Evolutionary conservation across 2,888 invertebrate species (phyloP).

Genomic region (Glomeris marginata): DNA sequence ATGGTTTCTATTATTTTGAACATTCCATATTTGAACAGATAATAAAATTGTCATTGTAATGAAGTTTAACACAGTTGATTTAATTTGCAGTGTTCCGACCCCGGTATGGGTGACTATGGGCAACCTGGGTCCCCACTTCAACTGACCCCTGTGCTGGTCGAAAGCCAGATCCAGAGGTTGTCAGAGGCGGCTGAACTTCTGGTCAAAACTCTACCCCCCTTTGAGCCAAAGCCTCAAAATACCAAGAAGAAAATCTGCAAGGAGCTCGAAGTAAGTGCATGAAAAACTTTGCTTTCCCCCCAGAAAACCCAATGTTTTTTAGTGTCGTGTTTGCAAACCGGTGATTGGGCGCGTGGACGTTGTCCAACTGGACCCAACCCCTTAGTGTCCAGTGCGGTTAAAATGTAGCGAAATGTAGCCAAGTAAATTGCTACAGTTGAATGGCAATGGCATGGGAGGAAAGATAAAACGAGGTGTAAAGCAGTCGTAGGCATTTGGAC

Average conservation of each 20-base stretch:
- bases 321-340: too few species aligned
- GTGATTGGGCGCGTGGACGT: too few species aligned
- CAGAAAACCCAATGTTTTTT: background rate
- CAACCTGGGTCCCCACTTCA: constrained; percentile 34
- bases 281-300: background rate
- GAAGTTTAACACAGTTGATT: background rate
- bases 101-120: constrained; percentile 18
- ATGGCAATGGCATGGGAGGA: too few species aligned
- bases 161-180: constrained; percentile 68
- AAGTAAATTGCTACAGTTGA: background rate
- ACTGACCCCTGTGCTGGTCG: constrained; percentile 60
- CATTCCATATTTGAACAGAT: background rate
- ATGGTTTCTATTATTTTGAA: background rate
- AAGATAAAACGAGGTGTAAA: too few species aligned
- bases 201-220: constrained; percentile 63
- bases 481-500: too few species aligned
- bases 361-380: background rate
- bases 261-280: constrained; percentile 54
- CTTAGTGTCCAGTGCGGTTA: background rate
- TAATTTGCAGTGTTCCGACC: constrained; percentile 12
- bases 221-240: constrained; percentile 75
- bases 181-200: constrained; percentile 69
- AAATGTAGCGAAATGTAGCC: background rate
- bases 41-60: background rate
- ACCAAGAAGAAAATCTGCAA: constrained; percentile 79